Conservation (phyloP, 2,113 vertebrate genomes). For the Rhineura floridana region DNA sequence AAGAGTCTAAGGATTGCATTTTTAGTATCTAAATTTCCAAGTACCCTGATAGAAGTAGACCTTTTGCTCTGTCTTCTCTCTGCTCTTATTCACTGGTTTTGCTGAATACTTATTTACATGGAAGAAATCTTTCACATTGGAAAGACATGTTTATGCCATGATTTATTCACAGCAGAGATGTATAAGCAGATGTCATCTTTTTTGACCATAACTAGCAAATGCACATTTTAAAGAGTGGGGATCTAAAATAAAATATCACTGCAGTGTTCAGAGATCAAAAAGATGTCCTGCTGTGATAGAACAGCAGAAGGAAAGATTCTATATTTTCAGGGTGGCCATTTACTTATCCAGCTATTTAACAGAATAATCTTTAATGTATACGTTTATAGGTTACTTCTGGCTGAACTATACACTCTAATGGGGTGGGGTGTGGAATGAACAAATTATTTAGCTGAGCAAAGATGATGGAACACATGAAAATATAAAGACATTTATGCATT, state of each 20-base stretch:
- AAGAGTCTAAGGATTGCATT: slow-evolving; percentile 1
- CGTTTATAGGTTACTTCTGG: slow-evolving; percentile 28
- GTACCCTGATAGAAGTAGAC: not conserved
- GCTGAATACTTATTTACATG: accelerated
- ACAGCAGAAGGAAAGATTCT: not conserved
- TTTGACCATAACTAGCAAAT: accelerated
- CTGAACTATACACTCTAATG: slow-evolving; percentile 3
- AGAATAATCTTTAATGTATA: not conserved
- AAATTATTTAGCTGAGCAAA: slow-evolving; percentile 31
- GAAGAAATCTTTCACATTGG: not conserved
- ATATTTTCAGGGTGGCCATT: slow-evolving; percentile 29
- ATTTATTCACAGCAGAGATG: accelerated
- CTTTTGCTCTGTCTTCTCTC: slow-evolving; percentile 31
- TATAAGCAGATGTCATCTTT: not conserved
- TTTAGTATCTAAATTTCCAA: not conserved
- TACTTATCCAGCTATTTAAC: slow-evolving; percentile 28
- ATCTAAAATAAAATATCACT: not conserved
- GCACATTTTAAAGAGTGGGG: accelerated
- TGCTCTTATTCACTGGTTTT: not conserved
- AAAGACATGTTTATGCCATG: accelerated
- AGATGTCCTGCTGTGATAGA: slow-evolving; percentile 43
- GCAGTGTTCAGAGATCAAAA: slow-evolving; percentile 12
- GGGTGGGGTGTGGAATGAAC: slow-evolving; percentile 32
- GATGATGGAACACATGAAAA: slow-evolving; percentile 14
- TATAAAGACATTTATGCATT: slow-evolving; percentile 28